Evolutionary conservation across 2,888 invertebrate species (phyloP).

Genomic region (Idaea biselata): DNA sequence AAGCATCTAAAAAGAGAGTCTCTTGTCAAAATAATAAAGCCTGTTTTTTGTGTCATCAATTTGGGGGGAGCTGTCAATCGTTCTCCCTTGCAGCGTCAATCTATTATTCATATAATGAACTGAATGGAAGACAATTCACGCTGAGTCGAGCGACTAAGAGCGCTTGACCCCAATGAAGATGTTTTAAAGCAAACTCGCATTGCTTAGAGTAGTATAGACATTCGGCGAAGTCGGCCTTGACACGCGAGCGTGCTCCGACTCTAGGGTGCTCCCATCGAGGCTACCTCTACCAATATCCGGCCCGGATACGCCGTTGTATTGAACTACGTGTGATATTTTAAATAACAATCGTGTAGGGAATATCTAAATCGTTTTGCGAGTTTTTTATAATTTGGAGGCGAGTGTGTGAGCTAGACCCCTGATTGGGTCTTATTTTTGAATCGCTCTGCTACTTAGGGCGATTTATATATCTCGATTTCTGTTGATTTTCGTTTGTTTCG

Average conservation of each 20-base stretch:
- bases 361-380: not conserved
- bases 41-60: constrained; percentile 4
- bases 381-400: too few relatives aligned
- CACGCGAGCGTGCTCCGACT: constrained; percentile 46
- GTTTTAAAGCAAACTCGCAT: constrained; percentile 46
- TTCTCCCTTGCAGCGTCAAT: constrained; percentile 21
- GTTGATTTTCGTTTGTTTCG: too few relatives aligned
- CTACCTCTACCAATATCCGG: constrained; percentile 49
- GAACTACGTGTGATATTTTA: constrained; percentile 13
- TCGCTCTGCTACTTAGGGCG: too few relatives aligned
- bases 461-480: too few relatives aligned
- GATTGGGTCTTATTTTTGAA: too few relatives aligned
- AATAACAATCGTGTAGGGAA: not conserved
- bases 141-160: constrained; percentile 27
- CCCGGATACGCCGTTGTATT: constrained; percentile 16
- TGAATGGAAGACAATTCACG: constrained; percentile 26
- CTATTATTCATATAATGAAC: constrained; percentile 20
- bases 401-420: too few relatives aligned
- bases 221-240: constrained; percentile 40
- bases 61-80: constrained; percentile 14
- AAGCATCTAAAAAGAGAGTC: too few relatives aligned
- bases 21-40: not conserved
- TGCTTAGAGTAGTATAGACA: constrained; percentile 49
- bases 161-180: constrained; percentile 46
- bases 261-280: constrained; percentile 49